Conservation (phyloP, 2,888 invertebrate genomes). For the Hofmannophila pseudospretella region DNA sequence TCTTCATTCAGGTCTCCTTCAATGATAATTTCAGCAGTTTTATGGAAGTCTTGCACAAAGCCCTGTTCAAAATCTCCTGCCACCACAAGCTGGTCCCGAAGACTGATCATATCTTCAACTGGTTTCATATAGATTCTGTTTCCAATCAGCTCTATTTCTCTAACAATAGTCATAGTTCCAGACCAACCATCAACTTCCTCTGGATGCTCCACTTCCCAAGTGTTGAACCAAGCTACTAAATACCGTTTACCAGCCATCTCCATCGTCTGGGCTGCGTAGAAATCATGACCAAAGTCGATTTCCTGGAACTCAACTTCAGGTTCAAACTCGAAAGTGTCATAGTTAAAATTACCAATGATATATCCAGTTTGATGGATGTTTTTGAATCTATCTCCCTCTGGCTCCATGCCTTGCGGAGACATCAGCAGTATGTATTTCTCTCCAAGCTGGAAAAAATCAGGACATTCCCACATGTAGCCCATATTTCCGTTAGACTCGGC, state of each 20-base stretch:
- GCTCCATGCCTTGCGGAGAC: constrained; percentile 61
- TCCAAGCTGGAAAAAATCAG: constrained; percentile 67
- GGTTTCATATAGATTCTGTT: constrained; percentile 56
- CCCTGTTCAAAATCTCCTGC: constrained; percentile 30
- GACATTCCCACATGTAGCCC: constrained; percentile 75
- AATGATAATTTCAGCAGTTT: constrained; percentile 52
- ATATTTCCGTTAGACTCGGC: constrained; percentile 52
- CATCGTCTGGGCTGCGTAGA: constrained; percentile 64
- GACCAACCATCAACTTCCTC: constrained; percentile 66
- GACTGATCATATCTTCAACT: constrained; percentile 35
- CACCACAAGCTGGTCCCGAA: constrained; percentile 35
- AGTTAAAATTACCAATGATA: constrained; percentile 61
- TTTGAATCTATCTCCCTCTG: constrained; percentile 59
- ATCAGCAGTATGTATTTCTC: constrained; percentile 60
- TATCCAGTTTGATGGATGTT: constrained; percentile 60
- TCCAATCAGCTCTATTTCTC: constrained; percentile 47
- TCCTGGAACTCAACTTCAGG: constrained; percentile 58
- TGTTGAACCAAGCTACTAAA: constrained; percentile 60
- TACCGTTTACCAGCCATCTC: constrained; percentile 52
- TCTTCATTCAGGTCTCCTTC: constrained; percentile 35
- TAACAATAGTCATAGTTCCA: constrained; percentile 58
- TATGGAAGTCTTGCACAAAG: constrained; percentile 32
- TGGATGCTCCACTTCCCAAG: constrained; percentile 58
- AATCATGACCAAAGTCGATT: constrained; percentile 66
- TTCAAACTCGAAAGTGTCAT: constrained; percentile 54